These are phyloP conservation scores for Sipha maydis DNA, from an alignment of 2,888 invertebrate genomes.

Conservation along the genomic window DNA sequence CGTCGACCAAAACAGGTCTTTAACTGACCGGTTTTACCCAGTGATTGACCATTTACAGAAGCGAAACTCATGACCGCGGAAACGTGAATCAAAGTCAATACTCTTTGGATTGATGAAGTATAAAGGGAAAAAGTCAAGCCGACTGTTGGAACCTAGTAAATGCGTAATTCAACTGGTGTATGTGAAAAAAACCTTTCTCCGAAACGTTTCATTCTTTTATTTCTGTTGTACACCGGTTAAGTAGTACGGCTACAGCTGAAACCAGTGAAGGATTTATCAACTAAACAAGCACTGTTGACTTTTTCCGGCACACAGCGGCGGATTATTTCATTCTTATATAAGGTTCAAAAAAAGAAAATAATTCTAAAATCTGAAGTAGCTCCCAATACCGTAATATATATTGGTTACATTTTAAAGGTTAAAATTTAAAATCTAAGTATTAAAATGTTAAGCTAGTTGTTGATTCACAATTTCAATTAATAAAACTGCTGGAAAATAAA, in stretches of 20 bases:
- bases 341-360: background rate
- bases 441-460: no score
- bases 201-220: slow-evolving; percentile 42
- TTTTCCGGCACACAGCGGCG: background rate
- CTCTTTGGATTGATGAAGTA: slow-evolving; percentile 25
- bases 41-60: slow-evolving; percentile 57
- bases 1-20: slow-evolving; percentile 57
- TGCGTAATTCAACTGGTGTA: slow-evolving; percentile 3
- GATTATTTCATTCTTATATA: background rate
- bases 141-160: slow-evolving; percentile 28
- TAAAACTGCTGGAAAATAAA: background rate
- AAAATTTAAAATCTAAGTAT: no score
- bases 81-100: slow-evolving; percentile 55
- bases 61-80: slow-evolving; percentile 57
- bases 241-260: background rate
- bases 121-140: slow-evolving; percentile 27
- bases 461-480: background rate
- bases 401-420: background rate
- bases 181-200: slow-evolving; percentile 52
- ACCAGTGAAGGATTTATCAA: background rate
- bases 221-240: slow-evolving; percentile 5
- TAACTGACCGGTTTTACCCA: slow-evolving; percentile 48
- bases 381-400: background rate
- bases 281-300: background rate
- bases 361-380: background rate